Percentiles rank a stretch among this genome's conserved stretches.
Evolutionary conservation across 2,113 vertebrate species (phyloP).

Genomic region (Oxyura jamaicensis): DNA sequence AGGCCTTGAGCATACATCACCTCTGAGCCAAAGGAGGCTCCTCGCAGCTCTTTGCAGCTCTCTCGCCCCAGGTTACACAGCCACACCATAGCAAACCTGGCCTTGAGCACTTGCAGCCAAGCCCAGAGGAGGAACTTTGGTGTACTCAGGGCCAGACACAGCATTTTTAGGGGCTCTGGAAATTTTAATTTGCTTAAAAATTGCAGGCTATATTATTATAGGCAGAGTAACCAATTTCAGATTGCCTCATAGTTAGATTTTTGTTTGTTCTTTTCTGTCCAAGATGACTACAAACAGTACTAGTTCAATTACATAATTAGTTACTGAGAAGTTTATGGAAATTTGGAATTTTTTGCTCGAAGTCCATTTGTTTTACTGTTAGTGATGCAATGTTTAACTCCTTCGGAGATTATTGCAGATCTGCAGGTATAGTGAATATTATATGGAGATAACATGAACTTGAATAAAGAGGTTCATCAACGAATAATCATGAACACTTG

Average conservation of each 20-base stretch:
- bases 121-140: background rate
- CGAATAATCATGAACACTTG: background rate
- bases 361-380: background rate
- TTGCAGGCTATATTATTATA: background rate
- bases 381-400: background rate
- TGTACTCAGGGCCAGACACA: background rate
- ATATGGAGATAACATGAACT: background rate
- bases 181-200: background rate
- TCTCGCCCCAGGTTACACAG: background rate
- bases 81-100: background rate
- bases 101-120: background rate
- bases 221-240: background rate
- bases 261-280: background rate
- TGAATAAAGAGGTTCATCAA: background rate
- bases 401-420: background rate
- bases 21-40: background rate
- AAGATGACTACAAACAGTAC: background rate
- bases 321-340: background rate
- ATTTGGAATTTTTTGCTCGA: background rate
- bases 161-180: background rate
- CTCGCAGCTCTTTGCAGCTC: background rate
- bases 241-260: background rate
- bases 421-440: background rate
- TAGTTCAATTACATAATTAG: background rate
- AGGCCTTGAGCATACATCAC: background rate